Evolutionary conservation across 2,797 vertebrate genomes (phyloP), one percentile per base, ranked within the genome.

Genomic region (Dipus sagitta): DNA sequence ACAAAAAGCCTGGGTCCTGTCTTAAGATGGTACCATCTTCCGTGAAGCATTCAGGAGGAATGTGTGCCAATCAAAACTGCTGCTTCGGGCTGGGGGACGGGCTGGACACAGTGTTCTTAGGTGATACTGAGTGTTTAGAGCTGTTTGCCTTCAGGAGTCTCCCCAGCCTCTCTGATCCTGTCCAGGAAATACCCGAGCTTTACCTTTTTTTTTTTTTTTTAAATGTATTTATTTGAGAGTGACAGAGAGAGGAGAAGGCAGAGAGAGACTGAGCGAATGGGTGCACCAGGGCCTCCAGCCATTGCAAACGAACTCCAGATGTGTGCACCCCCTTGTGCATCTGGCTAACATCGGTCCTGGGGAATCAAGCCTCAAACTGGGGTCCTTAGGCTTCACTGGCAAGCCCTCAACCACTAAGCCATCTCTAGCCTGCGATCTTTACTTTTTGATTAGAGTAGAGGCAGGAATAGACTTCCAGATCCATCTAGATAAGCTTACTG

Each of bases 391-490:
- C 47, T 47, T 47, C 11, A 11, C 47, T 9, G 47, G 47, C 47
- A 47, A 47, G 1, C 11, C 6, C 47, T 8, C 9, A 47, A 47
- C 47, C 47, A 10, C 47, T 47, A 47, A 47, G 47, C 47, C 47
- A 47, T 47, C 47, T 47, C 47, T 10, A 47, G 47, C 47, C 7
- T 10, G 15, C 23, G 0, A 38, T 38, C n/a, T 52, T 88, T 91
- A 38, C 24, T 32, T 88, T 86, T 58, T 42, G 74, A 32, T 94
- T 72, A 75, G 58, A 62, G 58, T 64, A 86, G 76, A 78, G 54
- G 78, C 38, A 58, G 38, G 78, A 68, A 78, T 30, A 32, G 58
- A 90, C 82, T 93, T 88, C 72, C n/a, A 65, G 5, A 15, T 91
- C 26, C 81, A 34, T n/a, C 32, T 0, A 0, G 67, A 64, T 90